Percentiles rank a stretch among this genome's conserved stretches.
Evolutionary conservation across 1,140 invertebrate species (phyloP).

Genomic region (Calephelis virginiensis): DNA sequence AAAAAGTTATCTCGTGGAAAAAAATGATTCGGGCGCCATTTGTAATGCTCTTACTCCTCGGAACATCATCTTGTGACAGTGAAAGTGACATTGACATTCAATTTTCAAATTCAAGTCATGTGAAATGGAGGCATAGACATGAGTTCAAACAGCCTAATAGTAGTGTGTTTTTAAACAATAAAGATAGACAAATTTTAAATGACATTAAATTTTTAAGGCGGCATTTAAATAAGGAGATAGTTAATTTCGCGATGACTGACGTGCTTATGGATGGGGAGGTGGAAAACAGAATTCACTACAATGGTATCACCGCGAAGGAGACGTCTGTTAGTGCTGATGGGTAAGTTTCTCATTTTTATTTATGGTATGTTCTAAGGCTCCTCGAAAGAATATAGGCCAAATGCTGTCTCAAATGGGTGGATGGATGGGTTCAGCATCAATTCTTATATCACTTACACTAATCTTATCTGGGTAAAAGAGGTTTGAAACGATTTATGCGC

Average conservation of each 20-base stretch:
- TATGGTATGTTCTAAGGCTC: too few relatives aligned
- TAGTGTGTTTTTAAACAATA: constrained; percentile 21
- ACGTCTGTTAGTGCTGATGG: constrained; percentile 77
- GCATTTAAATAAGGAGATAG: constrained; percentile 61
- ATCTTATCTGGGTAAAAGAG: too few relatives aligned
- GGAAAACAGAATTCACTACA: constrained; percentile 80
- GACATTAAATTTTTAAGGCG: constrained; percentile 63
- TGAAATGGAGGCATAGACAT: constrained; percentile 28
- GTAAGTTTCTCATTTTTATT: constrained; percentile 53
- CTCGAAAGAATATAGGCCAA: too few relatives aligned
- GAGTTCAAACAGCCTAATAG: constrained; percentile 22
- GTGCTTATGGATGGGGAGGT: constrained; percentile 81
- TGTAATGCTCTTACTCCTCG: constrained; percentile 54
- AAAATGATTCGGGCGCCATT: constrained; percentile 55
- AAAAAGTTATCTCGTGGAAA: constrained; percentile 46
- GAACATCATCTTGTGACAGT: constrained; percentile 56
- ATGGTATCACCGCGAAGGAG: constrained; percentile 82
- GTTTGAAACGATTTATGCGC: too few relatives aligned
- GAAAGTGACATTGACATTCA: constrained; percentile 30
- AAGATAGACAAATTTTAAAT: constrained; percentile 41
- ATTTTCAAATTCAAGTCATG: constrained; percentile 26
- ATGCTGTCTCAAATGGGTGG: too few relatives aligned
- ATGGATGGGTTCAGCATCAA: too few relatives aligned
- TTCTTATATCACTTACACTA: too few relatives aligned
- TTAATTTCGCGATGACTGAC: constrained; percentile 81